Conservation (phyloP, 2,113 vertebrate species). For the Tupaia chinensis region DNA sequence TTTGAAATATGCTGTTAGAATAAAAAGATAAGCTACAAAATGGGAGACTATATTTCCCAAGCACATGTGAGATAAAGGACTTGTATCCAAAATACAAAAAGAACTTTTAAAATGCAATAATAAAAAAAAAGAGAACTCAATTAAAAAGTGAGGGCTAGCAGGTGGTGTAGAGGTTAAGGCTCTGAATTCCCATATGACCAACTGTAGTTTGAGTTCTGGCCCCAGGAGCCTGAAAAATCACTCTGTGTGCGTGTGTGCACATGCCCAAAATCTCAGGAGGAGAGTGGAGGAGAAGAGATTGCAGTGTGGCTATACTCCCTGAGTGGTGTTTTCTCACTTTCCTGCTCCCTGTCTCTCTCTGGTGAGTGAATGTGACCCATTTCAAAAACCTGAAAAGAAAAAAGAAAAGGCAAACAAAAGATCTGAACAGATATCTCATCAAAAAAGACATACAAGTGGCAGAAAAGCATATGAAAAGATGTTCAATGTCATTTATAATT, state of each 20-base stretch:
- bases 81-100: slow-evolving; percentile 29
- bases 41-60: not conserved
- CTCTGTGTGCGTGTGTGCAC: too few relatives aligned
- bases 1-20: not conserved
- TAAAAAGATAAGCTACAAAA: not conserved
- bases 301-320: too few relatives aligned
- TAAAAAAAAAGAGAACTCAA: not conserved
- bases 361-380: too few relatives aligned
- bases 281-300: too few relatives aligned
- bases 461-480: not conserved
- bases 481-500: not conserved
- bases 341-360: too few relatives aligned
- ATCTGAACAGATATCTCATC: not conserved
- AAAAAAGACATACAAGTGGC: not conserved
- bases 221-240: too few relatives aligned
- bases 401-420: not conserved
- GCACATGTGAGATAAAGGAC: not conserved
- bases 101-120: not conserved
- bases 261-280: too few relatives aligned
- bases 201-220: too few relatives aligned
- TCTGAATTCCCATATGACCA: too few relatives aligned
- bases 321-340: too few relatives aligned
- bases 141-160: not conserved
- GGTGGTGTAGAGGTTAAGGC: too few relatives aligned
- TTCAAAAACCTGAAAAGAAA: not conserved